phyloP scores from a whole-genome alignment of 2,797 vertebrate species.

The Eleutherodactylus coqui region DNA sequence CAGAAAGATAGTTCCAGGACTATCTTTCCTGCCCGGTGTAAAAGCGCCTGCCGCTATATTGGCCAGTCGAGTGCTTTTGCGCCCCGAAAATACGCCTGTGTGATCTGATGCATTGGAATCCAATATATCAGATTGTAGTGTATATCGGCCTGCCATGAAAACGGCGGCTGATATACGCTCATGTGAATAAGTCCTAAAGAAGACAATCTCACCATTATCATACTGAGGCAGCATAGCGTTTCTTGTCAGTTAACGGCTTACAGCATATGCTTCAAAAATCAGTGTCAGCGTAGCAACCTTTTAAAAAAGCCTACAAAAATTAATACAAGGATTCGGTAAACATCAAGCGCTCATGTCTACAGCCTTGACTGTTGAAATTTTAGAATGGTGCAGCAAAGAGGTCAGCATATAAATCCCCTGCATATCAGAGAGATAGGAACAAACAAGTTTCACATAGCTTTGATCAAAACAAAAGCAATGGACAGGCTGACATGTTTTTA shows the following conservation, averaged over 20 bases:
- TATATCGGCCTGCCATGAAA: too few relatives aligned
- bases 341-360: neutral
- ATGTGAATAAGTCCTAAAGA: too few relatives aligned
- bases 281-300: neutral
- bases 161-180: too few relatives aligned
- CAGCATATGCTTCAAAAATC: neutral
- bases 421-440: conserved; percentile 33
- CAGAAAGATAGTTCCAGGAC: too few relatives aligned
- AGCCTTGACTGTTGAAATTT: neutral
- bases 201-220: neutral
- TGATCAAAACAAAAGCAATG: conserved; percentile 40
- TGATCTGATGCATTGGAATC: too few relatives aligned
- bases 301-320: neutral
- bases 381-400: neutral
- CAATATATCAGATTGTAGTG: too few relatives aligned
- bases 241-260: too few relatives aligned
- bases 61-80: too few relatives aligned
- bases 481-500: conserved; percentile 51
- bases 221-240: neutral
- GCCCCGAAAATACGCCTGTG: too few relatives aligned
- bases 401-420: conserved; percentile 2
- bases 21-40: too few relatives aligned
- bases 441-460: conserved; percentile 30
- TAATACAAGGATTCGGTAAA: neutral
- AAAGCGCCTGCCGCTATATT: too few relatives aligned